Evolutionary conservation across 2,113 vertebrate genomes (phyloP), one percentile per base, ranked within the genome.

Genomic region (Epinephelus lanceolatus): DNA sequence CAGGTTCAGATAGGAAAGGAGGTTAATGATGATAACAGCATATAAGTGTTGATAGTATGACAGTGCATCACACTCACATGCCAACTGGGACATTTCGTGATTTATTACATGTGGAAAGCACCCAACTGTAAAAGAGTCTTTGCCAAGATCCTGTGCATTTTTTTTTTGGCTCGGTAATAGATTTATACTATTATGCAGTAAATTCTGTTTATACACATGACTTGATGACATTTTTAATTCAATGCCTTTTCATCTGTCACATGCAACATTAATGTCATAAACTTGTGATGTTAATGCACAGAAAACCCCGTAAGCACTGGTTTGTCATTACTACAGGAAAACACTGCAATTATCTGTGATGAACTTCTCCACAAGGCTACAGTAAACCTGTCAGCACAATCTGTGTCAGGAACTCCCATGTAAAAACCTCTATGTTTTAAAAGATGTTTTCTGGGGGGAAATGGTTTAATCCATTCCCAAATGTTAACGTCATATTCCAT

Each of bases 51-150:
- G 9, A 72, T 18, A 40, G 45, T 8, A 45, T 19, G 19, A 47
- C 42, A 45, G 4, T 12, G 19, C n/a, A 51, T 6, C 30, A 55
- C 14, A 74, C 30, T 19, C 47, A 1, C 4, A 71, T 55, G 51
- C 47, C 47, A 52, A 52, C 63, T 25, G 11, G 52, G 7, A 55
- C n/a, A 33, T 10, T 21, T 42, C 18, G 49, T 69, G 57, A 89
- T 86, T 85, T 87, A 82, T 49, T 15, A n/a, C 21, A 66, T 25
- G 18, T 59, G 78, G 76, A 93, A 88, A 89, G 66, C 74, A 86
- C 51, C 78, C 77, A 75, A 21, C 77, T 63, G 27, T 70, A 10
- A 57, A 81, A 5, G 3, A 66, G 3, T 47, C 7, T 63, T 19
- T 72, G 47, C 61, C 53, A 62, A 30, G 40, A 45, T 45, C 18